Conservation (phyloP, 2,113 vertebrate genomes). For the Dasypus novemcinctus region DNA sequence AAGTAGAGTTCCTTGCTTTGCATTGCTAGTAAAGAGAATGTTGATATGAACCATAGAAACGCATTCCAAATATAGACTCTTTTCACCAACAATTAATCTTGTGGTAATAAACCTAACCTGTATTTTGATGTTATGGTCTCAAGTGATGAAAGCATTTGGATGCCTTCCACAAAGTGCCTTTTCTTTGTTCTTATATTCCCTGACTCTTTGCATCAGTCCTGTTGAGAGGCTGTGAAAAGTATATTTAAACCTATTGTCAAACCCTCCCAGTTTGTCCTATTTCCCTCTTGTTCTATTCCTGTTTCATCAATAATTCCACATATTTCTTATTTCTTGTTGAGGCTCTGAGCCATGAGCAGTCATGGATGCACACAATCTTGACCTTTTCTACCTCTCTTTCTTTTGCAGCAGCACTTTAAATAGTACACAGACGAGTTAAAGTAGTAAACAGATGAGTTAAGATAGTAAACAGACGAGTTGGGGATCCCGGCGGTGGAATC, state of each 20-base stretch:
- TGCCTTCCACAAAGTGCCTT: background rate
- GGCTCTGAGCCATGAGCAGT: background rate
- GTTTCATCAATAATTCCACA: conserved; percentile 12
- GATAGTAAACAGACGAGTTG: background rate
- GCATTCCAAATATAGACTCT: background rate
- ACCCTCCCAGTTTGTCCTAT: background rate
- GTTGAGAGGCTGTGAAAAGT: background rate
- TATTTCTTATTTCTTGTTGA: conserved; percentile 11
- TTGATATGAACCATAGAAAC: background rate
- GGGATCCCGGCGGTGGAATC: background rate
- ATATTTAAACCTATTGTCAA: background rate
- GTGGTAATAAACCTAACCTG: background rate
- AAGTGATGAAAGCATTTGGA: too few species aligned
- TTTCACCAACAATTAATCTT: background rate
- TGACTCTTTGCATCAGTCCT: background rate
- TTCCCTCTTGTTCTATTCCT: conserved; percentile 10
- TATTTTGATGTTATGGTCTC: background rate
- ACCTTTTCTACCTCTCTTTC: conserved; percentile 19
- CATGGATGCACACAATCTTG: background rate
- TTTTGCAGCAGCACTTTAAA: conserved; percentile 1
- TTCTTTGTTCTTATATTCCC: fast-evolving
- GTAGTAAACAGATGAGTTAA: too few species aligned
- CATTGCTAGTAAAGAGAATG: background rate
- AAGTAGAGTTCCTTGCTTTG: background rate
- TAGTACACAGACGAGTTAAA: too few species aligned